A percentile compares a stretch with the other conserved stretches of the same genome.
phyloP scores from a whole-genome alignment of 2,797 vertebrate genomes.

The Aeoliscus strigatus region DNA sequence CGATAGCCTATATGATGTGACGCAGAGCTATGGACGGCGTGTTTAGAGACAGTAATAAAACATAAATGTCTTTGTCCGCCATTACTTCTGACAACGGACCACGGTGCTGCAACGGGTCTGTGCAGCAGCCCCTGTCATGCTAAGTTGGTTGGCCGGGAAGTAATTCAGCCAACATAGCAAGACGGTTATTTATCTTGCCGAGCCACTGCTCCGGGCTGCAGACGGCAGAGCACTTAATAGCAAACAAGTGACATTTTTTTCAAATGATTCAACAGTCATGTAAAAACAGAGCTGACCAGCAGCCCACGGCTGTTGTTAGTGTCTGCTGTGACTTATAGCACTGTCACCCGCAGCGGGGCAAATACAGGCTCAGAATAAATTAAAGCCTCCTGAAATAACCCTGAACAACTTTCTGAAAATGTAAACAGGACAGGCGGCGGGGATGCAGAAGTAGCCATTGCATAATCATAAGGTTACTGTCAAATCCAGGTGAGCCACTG shows the following conservation, averaged over 20 bases:
- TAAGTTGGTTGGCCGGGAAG: constrained; percentile 61
- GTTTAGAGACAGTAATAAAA: constrained; percentile 51
- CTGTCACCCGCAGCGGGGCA: constrained; percentile 64
- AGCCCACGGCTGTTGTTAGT: constrained; percentile 71
- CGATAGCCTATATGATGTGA: too few species aligned
- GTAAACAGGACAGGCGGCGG: constrained; percentile 33
- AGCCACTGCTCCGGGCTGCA: constrained; percentile 53
- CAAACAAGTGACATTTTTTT: constrained; percentile 76
- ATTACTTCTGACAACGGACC: constrained; percentile 46
- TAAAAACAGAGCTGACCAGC: constrained; percentile 71
- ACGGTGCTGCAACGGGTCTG: constrained; percentile 26
- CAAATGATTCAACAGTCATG: constrained; percentile 73
- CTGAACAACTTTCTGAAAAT: constrained; percentile 52
- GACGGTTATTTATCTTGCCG: constrained; percentile 76
- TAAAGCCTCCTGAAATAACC: constrained; percentile 68
- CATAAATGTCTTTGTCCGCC: constrained; percentile 45
- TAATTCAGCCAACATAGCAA: constrained; percentile 62
- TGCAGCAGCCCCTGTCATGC: constrained; percentile 48
- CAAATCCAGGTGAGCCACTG: too few species aligned
- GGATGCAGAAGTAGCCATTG: too few species aligned
- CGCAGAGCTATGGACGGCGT: constrained; percentile 34
- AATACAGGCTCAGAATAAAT: constrained; percentile 73
- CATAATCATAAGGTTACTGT: too few species aligned
- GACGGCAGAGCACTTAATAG: constrained; percentile 76
- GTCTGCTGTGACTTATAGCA: constrained; percentile 74